A percentile compares a stretch with the other conserved stretches of the same genome.
Conservation (phyloP, 2,888 invertebrate species). For the Campopleginae sp. region DNA sequence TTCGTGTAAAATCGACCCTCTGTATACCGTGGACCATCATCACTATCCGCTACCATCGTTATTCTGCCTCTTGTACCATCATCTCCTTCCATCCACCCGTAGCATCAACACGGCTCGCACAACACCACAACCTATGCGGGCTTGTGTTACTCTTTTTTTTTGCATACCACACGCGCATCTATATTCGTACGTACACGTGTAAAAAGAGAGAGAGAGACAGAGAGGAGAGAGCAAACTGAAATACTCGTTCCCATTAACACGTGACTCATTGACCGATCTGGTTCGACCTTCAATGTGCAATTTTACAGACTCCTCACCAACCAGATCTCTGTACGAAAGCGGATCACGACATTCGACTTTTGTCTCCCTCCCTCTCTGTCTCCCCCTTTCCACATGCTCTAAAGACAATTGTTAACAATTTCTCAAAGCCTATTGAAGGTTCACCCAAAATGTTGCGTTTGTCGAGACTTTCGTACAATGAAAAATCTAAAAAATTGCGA, state of each 20-base stretch:
- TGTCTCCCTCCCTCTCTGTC: not conserved
- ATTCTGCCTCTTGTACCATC: slow-evolving; percentile 19
- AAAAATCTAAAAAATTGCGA: no score
- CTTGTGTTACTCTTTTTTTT: slow-evolving; percentile 28
- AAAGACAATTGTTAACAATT: not conserved
- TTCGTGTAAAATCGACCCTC: slow-evolving; percentile 79
- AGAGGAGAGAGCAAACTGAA: slow-evolving; percentile 2
- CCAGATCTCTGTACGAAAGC: slow-evolving; percentile 4
- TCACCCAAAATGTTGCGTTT: no score
- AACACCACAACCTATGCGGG: slow-evolving; percentile 52
- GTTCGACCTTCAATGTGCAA: slow-evolving; percentile 56
- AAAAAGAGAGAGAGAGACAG: not conserved
- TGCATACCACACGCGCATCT: not conserved
- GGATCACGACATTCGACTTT: no score
- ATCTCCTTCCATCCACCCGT: not conserved
- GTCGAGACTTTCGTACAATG: no score
- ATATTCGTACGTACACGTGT: not conserved
- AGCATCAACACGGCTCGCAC: slow-evolving; percentile 44
- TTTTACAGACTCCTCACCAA: slow-evolving; percentile 46
- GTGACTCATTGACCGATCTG: slow-evolving; percentile 35
- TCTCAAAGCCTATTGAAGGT: not conserved
- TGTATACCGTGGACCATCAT: slow-evolving; percentile 43
- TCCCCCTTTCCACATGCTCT: not conserved
- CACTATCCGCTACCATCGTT: slow-evolving; percentile 30
- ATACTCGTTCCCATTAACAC: slow-evolving; percentile 17